Evolutionary conservation across 2,113 vertebrate species (phyloP).

Genomic region (Lophius piscatorius): DNA sequence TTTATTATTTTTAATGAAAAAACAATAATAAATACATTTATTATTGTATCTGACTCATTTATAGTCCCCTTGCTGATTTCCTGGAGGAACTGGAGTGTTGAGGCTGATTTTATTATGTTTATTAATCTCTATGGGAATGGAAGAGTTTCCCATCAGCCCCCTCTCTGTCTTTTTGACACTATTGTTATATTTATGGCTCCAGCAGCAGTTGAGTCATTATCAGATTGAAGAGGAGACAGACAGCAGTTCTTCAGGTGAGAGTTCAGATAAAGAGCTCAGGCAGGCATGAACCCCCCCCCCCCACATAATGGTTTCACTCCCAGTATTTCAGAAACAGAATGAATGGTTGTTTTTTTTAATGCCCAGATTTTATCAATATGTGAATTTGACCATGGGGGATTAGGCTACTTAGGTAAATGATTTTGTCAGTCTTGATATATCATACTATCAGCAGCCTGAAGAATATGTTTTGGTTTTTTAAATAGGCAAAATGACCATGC

Average conservation of each 20-base stretch:
- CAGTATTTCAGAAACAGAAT: too few species aligned
- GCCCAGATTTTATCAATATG: too few species aligned
- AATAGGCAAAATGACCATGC: too few species aligned
- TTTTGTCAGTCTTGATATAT: too few species aligned
- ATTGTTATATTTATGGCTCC: conserved; percentile 31
- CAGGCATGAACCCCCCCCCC: conserved; percentile 13
- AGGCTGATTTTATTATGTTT: conserved; percentile 8
- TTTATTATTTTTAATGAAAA: too few species aligned
- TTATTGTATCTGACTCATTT: neutral
- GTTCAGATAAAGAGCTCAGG: conserved; percentile 41
- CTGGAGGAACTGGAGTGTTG: conserved; percentile 8
- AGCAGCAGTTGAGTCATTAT: conserved; percentile 24
- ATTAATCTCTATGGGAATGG: conserved; percentile 8
- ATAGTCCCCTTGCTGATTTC: neutral
- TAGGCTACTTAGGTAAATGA: too few species aligned
- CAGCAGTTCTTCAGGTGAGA: conserved; percentile 42
- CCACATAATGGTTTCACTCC: conserved; percentile 18
- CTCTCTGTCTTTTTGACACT: conserved; percentile 29
- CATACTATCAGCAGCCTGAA: too few species aligned
- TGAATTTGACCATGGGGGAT: too few species aligned
- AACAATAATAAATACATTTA: too few species aligned
- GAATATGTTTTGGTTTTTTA: too few species aligned
- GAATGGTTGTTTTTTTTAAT: too few species aligned
- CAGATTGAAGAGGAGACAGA: conserved; percentile 33
- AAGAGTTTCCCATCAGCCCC: conserved; percentile 29